Percentiles rank a stretch among this genome's conserved stretches.
Evolutionary conservation across 2,888 invertebrate species (phyloP).

Genomic region (Crepidodera aurea): DNA sequence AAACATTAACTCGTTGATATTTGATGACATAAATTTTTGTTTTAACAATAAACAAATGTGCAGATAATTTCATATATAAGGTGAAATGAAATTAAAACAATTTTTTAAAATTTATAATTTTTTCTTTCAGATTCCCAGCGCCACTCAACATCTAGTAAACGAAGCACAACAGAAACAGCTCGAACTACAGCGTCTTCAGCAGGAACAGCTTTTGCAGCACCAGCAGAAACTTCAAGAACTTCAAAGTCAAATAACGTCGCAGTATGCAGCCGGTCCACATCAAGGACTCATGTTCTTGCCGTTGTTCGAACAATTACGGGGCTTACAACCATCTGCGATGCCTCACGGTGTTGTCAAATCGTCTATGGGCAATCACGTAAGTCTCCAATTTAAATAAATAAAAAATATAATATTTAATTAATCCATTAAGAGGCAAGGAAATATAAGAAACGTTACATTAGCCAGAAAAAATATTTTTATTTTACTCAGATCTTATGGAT

Average conservation of each 20-base stretch:
- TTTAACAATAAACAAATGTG: too few species aligned
- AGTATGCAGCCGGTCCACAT: slow-evolving; percentile 64
- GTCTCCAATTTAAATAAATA: too few species aligned
- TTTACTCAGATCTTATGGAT: too few species aligned
- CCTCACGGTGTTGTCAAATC: slow-evolving; percentile 55
- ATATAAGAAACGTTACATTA: too few species aligned
- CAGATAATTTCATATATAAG: too few species aligned
- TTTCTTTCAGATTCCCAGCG: slow-evolving; percentile 43
- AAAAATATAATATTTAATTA: neutral
- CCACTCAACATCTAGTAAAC: slow-evolving; percentile 61
- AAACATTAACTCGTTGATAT: too few species aligned
- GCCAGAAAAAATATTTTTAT: too few species aligned
- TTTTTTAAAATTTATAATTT: too few species aligned
- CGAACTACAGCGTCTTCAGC: slow-evolving; percentile 74
- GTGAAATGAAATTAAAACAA: too few species aligned
- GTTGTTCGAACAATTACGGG: slow-evolving; percentile 71
- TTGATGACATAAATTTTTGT: too few species aligned
- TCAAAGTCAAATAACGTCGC: slow-evolving; percentile 67
- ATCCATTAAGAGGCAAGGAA: neutral
- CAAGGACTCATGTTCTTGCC: slow-evolving; percentile 75
- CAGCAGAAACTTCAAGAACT: slow-evolving; percentile 69
- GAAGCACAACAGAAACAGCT: slow-evolving; percentile 70
- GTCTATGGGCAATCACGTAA: slow-evolving; percentile 58
- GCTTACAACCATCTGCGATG: slow-evolving; percentile 53
- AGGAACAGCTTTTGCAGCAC: slow-evolving; percentile 65